A percentile compares a stretch with the other conserved stretches of the same genome.
Conservation (phyloP, 2,113 vertebrate species). For the Reinhardtius hippoglossoides region DNA sequence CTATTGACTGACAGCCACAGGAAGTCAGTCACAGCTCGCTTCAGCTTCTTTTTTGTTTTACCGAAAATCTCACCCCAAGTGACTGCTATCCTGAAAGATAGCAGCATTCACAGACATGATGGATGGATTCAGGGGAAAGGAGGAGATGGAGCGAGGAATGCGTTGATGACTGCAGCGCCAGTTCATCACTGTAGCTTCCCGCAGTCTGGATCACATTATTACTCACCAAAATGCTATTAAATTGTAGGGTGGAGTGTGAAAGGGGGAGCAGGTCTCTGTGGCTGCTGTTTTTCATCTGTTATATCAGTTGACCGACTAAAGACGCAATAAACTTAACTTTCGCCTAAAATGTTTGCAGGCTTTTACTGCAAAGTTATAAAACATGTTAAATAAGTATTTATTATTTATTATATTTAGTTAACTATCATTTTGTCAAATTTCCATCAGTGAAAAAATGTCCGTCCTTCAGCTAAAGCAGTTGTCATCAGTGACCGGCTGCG, state of each 20-base stretch:
- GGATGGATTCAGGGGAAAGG: slow-evolving; percentile 29
- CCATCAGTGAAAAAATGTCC: too few relatives aligned
- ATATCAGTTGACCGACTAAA: slow-evolving; percentile 16
- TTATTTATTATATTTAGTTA: background rate
- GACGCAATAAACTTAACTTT: slow-evolving; percentile 18
- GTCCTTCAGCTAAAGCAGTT: too few relatives aligned
- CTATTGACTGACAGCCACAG: slow-evolving; percentile 35
- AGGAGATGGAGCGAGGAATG: slow-evolving; percentile 4
- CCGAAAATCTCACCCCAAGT: slow-evolving; percentile 10
- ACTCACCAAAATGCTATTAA: slow-evolving; percentile 36
- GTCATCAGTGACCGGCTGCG: too few relatives aligned
- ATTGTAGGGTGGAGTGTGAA: slow-evolving; percentile 34
- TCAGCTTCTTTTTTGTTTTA: background rate
- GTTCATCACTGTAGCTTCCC: slow-evolving; percentile 32
- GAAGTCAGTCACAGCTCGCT: slow-evolving; percentile 4
- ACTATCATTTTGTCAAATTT: background rate
- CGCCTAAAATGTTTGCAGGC: background rate
- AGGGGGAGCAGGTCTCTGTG: slow-evolving; percentile 17
- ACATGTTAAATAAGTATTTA: too few relatives aligned
- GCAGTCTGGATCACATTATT: slow-evolving; percentile 32
- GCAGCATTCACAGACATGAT: slow-evolving; percentile 38
- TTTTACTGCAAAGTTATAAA: too few relatives aligned
- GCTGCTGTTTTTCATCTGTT: slow-evolving; percentile 23
- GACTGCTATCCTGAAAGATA: slow-evolving; percentile 16
- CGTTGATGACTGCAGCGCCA: slow-evolving; percentile 25